Percentiles rank a stretch among this genome's conserved stretches.
Evolutionary conservation across 2,797 vertebrate genomes (phyloP).

Genomic region (Falco cherrug): DNA sequence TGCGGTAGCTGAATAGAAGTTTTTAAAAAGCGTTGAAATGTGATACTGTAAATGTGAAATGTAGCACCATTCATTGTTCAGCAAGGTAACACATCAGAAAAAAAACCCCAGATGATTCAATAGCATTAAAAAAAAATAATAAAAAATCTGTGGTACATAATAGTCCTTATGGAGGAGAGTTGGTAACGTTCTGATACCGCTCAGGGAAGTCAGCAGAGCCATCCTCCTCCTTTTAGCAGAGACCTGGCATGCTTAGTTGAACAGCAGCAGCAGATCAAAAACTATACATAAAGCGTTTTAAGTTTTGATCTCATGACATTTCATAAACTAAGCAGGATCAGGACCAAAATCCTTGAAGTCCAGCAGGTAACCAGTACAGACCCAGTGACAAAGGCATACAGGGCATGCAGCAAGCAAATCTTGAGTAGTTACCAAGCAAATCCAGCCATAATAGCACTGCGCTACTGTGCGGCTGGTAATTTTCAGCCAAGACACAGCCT

Average conservation of each 20-base stretch:
- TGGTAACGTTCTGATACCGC: neutral
- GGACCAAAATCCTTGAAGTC: neutral
- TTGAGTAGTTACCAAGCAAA: neutral
- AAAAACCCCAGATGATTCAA: fast-evolving
- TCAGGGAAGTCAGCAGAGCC: neutral
- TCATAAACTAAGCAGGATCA: neutral
- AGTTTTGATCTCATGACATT: neutral
- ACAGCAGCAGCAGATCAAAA: neutral
- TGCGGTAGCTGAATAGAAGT: neutral
- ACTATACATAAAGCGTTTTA: neutral
- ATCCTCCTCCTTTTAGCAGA: neutral
- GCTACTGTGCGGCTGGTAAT: neutral
- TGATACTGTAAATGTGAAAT: neutral
- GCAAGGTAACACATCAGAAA: neutral
- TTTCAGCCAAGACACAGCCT: neutral
- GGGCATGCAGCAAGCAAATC: neutral
- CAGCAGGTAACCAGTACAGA: neutral
- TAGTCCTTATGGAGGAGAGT: neutral
- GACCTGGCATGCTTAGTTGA: neutral
- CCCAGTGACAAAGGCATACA: neutral
- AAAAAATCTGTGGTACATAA: fast-evolving
- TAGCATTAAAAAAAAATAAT: neutral
- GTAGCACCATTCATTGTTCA: neutral
- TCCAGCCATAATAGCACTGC: neutral
- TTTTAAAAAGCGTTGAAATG: neutral